phyloP scores from a whole-genome alignment of 2,113 vertebrate species.

The Amblyornis subalaris region DNA sequence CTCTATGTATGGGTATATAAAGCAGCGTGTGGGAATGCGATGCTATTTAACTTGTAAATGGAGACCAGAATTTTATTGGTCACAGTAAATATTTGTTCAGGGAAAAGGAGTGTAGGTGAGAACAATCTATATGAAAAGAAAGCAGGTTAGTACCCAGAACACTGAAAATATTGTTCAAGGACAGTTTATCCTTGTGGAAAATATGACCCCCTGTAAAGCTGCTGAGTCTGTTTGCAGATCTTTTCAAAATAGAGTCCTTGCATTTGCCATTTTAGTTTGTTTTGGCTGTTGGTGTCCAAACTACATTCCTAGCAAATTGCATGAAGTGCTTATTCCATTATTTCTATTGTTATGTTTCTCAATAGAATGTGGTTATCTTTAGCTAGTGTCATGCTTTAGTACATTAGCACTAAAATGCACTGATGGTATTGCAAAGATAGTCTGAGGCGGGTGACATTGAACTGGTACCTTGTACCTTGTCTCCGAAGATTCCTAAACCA shows the following conservation, averaged over 20 bases:
- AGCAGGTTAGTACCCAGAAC: constrained; percentile 12
- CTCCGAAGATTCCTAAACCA: neutral
- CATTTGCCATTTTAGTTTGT: constrained; percentile 67
- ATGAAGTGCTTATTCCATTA: constrained; percentile 66
- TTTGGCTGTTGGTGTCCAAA: constrained; percentile 69
- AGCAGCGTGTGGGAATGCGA: constrained; percentile 3
- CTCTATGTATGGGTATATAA: constrained; percentile 12
- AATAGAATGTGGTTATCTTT: constrained; percentile 64
- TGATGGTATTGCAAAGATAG: neutral
- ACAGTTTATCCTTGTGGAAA: constrained; percentile 66
- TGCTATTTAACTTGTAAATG: constrained; percentile 51
- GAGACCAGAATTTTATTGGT: constrained; percentile 52
- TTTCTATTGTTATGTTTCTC: constrained; percentile 68
- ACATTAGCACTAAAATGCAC: constrained; percentile 38
- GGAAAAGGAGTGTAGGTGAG: constrained; percentile 26
- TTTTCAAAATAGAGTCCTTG: constrained; percentile 64
- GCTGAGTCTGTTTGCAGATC: constrained; percentile 60
- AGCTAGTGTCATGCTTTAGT: constrained; percentile 48
- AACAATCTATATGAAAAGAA: constrained; percentile 54
- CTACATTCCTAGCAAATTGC: constrained; percentile 65
- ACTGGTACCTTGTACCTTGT: neutral
- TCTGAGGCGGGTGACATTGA: constrained; percentile 24
- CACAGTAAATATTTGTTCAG: constrained; percentile 54
- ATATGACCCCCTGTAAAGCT: constrained; percentile 56
- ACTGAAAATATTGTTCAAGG: constrained; percentile 59